Conservation (phyloP, 2,888 invertebrate genomes). For the Parelbella ahira region DNA sequence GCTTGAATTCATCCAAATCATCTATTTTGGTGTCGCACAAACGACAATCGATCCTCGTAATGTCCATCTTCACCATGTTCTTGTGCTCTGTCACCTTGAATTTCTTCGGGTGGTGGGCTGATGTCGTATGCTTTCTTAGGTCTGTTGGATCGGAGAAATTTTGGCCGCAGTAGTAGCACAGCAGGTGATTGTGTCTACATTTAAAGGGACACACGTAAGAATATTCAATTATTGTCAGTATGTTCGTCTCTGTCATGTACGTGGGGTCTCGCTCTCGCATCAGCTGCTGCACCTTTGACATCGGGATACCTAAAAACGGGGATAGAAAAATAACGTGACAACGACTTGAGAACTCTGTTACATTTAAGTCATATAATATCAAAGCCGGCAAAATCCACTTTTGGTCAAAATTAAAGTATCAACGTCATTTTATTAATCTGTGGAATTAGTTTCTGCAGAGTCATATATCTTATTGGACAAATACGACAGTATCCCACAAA, state of each 20-base stretch:
- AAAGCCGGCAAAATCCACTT: too few species aligned
- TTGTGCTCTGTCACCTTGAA: constrained; percentile 64
- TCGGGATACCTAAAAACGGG: constrained; percentile 44
- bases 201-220: constrained; percentile 67
- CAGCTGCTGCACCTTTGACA: constrained; percentile 59
- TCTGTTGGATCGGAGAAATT: constrained; percentile 45
- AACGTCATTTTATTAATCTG: too few species aligned
- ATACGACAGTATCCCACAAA: too few species aligned
- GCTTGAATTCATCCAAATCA: constrained; percentile 53
- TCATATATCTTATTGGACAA: too few species aligned
- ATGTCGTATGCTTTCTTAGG: constrained; percentile 51
- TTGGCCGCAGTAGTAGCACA: constrained; percentile 65
- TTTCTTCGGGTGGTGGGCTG: constrained; percentile 55
- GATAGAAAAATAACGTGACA: too few species aligned
- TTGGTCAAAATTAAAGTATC: too few species aligned
- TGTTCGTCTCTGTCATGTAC: constrained; percentile 63
- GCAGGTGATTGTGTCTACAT: constrained; percentile 62
- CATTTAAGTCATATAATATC: too few species aligned
- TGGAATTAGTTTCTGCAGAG: too few species aligned
- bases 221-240: constrained; percentile 58
- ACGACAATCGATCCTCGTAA: constrained; percentile 62
- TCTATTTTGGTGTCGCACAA: constrained; percentile 49
- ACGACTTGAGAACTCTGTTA: too few species aligned
- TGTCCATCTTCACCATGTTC: constrained; percentile 65
- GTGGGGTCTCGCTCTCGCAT: constrained; percentile 62